A percentile compares a stretch with the other conserved stretches of the same genome.
These are phyloP conservation scores for Autographa gamma DNA, from an alignment of 2,888 invertebrate species.

Conservation along the genomic window DNA sequence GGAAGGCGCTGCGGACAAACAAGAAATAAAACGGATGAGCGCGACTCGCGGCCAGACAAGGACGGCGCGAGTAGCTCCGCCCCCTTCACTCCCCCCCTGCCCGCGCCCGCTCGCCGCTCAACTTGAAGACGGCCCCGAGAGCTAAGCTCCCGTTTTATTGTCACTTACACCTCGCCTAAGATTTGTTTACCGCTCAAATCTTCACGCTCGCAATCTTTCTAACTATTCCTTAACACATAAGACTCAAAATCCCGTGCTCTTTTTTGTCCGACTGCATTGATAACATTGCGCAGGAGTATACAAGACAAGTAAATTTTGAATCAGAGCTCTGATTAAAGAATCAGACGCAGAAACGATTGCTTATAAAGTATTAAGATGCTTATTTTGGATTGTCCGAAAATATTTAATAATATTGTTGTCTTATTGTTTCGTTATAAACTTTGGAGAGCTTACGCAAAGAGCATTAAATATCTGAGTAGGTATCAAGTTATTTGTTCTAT, in stretches of 20 bases:
- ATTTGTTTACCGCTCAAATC: slow-evolving; percentile 76
- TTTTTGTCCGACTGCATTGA: slow-evolving; percentile 41
- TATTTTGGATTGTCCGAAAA: slow-evolving; percentile 79
- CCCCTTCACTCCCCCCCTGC: slow-evolving; percentile 55
- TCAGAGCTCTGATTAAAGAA: slow-evolving; percentile 83
- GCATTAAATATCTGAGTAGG: slow-evolving; percentile 33
- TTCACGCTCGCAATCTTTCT: slow-evolving; percentile 61
- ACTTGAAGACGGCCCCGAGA: slow-evolving; percentile 87
- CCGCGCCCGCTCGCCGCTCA: slow-evolving; percentile 69
- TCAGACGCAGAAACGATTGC: slow-evolving; percentile 84
- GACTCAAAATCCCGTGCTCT: slow-evolving; percentile 57
- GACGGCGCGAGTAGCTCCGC: slow-evolving; percentile 74
- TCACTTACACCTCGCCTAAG: slow-evolving; percentile 86
- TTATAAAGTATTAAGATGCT: slow-evolving; percentile 82
- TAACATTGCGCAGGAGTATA: slow-evolving; percentile 66
- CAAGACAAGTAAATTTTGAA: slow-evolving; percentile 83
- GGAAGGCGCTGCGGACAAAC: slow-evolving; percentile 81
- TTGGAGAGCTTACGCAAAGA: slow-evolving; percentile 54
- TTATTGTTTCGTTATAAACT: slow-evolving; percentile 68
- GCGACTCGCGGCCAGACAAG: slow-evolving; percentile 74
- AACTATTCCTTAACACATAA: slow-evolving; percentile 58
- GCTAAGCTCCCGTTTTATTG: slow-evolving; percentile 88
- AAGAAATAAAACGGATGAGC: slow-evolving; percentile 84
- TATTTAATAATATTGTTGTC: slow-evolving; percentile 71
- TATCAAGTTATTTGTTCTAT: slow-evolving; percentile 18